Evolutionary conservation across 1,140 invertebrate genomes (phyloP).

Genomic region (Drosophila kurseongensis): DNA sequence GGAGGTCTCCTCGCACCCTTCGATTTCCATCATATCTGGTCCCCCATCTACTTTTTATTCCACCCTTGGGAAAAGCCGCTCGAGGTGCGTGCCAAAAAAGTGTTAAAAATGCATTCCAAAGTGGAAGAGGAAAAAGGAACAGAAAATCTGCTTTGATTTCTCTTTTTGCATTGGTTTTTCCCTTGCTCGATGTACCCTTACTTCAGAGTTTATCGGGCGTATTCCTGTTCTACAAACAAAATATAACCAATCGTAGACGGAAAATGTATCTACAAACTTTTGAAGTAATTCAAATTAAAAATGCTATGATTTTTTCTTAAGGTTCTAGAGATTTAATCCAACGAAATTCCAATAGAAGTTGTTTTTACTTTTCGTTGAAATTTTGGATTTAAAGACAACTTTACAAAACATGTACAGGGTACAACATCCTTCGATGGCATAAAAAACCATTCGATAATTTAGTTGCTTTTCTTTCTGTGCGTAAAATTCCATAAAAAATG

Average conservation of each 20-base stretch:
- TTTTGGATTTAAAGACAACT: too few relatives aligned
- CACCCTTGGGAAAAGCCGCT: slow-evolving; percentile 42
- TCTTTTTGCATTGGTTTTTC: neutral
- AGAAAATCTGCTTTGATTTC: slow-evolving; percentile 46
- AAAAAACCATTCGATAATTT: neutral
- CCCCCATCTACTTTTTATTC: slow-evolving; percentile 18
- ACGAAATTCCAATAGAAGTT: too few relatives aligned
- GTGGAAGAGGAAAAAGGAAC: neutral
- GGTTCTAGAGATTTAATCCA: too few relatives aligned
- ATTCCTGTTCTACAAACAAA: neutral
- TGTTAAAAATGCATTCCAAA: slow-evolving; percentile 46
- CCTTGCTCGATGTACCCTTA: neutral
- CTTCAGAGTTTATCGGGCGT: neutral
- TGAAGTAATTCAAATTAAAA: neutral
- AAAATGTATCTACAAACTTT: neutral
- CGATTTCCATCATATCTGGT: neutral
- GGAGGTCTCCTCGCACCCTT: slow-evolving; percentile 3
- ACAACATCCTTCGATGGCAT: neutral
- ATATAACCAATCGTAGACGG: neutral
- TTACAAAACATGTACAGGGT: neutral
- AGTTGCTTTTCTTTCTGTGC: neutral
- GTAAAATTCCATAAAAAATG: slow-evolving; percentile 21
- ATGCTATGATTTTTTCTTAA: neutral
- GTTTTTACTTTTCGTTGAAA: too few relatives aligned
- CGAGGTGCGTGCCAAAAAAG: slow-evolving; percentile 47